Evolutionary conservation across 2,888 invertebrate species (phyloP).

Genomic region (Catotricha subobsoleta): DNA sequence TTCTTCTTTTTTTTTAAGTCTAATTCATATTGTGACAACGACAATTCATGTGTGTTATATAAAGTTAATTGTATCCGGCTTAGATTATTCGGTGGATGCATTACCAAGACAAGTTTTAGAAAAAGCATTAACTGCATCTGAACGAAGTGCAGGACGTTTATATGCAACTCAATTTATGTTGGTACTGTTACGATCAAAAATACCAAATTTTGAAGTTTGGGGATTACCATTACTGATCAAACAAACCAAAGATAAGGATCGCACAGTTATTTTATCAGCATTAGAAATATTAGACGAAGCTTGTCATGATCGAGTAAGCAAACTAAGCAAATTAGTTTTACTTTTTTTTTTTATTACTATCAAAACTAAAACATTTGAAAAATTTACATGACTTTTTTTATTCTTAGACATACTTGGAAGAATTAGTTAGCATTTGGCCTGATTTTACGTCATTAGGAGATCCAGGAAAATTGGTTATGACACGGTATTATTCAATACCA

Average conservation of each 20-base stretch:
- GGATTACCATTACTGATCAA: constrained; percentile 66
- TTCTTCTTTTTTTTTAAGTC: constrained; percentile 32
- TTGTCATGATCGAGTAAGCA: constrained; percentile 60
- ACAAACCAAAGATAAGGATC: constrained; percentile 69
- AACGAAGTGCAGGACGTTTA: constrained; percentile 40
- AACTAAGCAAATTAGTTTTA: neutral
- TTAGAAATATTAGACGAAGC: constrained; percentile 77
- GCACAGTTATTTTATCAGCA: constrained; percentile 62
- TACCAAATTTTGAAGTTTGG: constrained; percentile 66
- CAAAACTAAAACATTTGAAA: neutral
- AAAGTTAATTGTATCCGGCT: constrained; percentile 77
- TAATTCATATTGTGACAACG: constrained; percentile 59
- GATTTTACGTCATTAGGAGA: constrained; percentile 52
- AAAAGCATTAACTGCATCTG: constrained; percentile 26
- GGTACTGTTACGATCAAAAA: constrained; percentile 56
- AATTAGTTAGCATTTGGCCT: constrained; percentile 56
- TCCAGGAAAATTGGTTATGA: constrained; percentile 55
- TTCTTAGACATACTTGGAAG: constrained; percentile 48
- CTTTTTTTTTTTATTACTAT: neutral
- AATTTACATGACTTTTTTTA: constrained; percentile 1
- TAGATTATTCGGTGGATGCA: constrained; percentile 70
- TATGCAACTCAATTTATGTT: constrained; percentile 87
- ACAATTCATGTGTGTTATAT: constrained; percentile 84
- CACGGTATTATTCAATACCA: constrained; percentile 55
- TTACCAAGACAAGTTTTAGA: constrained; percentile 47